Evolutionary conservation across 2,888 invertebrate species (phyloP).

Genomic region (Acholoe squamosa): DNA sequence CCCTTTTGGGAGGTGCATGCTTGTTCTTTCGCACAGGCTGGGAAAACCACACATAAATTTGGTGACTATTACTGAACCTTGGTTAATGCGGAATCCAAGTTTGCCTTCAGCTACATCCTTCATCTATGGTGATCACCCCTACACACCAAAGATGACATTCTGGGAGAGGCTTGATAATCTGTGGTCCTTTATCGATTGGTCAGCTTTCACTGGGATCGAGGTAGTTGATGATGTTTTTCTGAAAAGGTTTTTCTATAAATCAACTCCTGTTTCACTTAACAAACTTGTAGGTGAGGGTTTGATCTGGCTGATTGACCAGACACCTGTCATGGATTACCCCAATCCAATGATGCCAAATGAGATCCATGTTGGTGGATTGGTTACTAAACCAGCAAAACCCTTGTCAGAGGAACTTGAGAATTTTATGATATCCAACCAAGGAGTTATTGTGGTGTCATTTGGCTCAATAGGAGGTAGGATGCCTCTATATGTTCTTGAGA

Average conservation of each 20-base stretch:
- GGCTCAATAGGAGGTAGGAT: slow-evolving; percentile 52
- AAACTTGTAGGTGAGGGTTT: background rate
- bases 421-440: background rate
- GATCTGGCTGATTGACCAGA: slow-evolving; percentile 49
- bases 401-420: slow-evolving; percentile 42
- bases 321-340: slow-evolving; percentile 34
- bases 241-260: background rate
- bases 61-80: slow-evolving; percentile 47
- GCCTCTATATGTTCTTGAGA: background rate
- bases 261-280: background rate
- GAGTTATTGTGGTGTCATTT: slow-evolving; percentile 51
- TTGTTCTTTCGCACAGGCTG: slow-evolving; percentile 28
- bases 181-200: slow-evolving; percentile 46
- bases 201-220: background rate
- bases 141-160: slow-evolving; percentile 38
- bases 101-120: slow-evolving; percentile 38
- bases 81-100: slow-evolving; percentile 3
- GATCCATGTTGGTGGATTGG: slow-evolving; percentile 58
- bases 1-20: slow-evolving; percentile 2
- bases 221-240: background rate
- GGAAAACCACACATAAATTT: slow-evolving; percentile 31
- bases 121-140: background rate
- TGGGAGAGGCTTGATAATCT: slow-evolving; percentile 52
- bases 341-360: slow-evolving; percentile 52
- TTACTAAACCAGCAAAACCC: slow-evolving; percentile 24